phyloP scores from a whole-genome alignment of 2,113 vertebrate species.

The Trematocara macrostoma region DNA sequence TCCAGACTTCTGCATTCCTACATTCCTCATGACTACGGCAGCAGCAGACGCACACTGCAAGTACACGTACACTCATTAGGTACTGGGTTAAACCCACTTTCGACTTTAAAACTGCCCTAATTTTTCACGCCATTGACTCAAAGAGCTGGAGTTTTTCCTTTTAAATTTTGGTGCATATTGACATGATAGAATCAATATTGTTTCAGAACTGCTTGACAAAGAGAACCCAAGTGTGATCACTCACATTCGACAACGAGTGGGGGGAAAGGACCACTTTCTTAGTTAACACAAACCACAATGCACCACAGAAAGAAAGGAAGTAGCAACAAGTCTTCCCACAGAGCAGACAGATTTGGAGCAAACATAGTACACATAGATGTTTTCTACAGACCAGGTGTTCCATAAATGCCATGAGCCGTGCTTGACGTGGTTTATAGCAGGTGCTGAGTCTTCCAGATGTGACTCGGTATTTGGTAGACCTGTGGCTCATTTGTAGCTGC shows the following conservation, averaged over 20 bases:
- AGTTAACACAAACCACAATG: background rate
- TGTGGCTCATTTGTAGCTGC: background rate
- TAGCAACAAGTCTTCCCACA: background rate
- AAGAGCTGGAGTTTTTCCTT: background rate
- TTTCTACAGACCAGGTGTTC: background rate
- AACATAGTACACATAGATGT: background rate
- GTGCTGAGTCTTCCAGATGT: background rate
- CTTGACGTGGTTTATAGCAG: background rate
- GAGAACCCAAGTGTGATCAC: background rate
- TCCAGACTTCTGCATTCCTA: background rate
- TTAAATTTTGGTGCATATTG: background rate
- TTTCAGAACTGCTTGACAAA: background rate
- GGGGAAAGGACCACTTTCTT: background rate
- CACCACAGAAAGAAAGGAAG: background rate
- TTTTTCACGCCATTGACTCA: background rate
- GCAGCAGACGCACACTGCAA: background rate
- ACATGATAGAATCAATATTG: background rate
- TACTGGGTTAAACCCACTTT: background rate
- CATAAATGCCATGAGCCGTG: background rate
- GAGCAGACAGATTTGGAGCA: background rate
- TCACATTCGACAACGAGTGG: background rate
- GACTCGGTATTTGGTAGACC: background rate
- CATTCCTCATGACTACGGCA: constrained; percentile 10
- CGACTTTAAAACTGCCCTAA: background rate
- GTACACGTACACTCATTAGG: background rate